Conservation (phyloP, 2,797 vertebrate species). For the Spheniscus humboldti region DNA sequence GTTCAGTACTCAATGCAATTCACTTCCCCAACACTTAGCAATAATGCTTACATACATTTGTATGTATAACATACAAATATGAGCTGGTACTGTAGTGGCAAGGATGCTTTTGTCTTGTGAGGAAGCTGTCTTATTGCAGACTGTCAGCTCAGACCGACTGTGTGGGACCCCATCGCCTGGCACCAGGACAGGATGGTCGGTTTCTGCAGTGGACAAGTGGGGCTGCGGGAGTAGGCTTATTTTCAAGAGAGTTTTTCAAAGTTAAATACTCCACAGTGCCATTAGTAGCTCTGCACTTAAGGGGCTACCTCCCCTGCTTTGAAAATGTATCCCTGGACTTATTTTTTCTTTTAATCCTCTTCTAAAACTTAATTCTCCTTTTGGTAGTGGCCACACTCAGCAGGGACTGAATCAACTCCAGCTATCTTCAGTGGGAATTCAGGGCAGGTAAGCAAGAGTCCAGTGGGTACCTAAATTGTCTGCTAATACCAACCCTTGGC, state of each 20-base stretch:
- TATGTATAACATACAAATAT: accelerated
- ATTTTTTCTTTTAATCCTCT: neutral
- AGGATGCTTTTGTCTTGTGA: neutral
- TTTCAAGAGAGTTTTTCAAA: neutral
- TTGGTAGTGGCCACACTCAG: accelerated
- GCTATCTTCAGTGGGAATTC: neutral
- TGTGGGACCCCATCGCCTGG: neutral
- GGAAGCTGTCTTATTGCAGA: neutral
- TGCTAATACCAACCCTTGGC: neutral
- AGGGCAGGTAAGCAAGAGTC: neutral
- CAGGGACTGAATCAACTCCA: neutral
- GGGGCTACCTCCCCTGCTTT: neutral
- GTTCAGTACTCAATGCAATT: neutral
- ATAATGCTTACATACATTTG: accelerated
- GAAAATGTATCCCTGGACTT: neutral
- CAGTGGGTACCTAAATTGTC: accelerated
- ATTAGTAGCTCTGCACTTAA: neutral
- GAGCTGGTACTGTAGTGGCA: neutral
- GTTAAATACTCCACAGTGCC: neutral
- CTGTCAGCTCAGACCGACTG: accelerated
- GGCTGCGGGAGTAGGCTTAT: accelerated
- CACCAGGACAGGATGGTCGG: accelerated
- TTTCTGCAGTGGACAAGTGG: accelerated
- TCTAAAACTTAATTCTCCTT: neutral
- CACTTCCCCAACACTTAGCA: neutral